A percentile compares a stretch with the other conserved stretches of the same genome.
These are phyloP conservation scores for Sebastes schlegelii DNA, from an alignment of 2,113 vertebrate genomes.

Conservation along the genomic window DNA sequence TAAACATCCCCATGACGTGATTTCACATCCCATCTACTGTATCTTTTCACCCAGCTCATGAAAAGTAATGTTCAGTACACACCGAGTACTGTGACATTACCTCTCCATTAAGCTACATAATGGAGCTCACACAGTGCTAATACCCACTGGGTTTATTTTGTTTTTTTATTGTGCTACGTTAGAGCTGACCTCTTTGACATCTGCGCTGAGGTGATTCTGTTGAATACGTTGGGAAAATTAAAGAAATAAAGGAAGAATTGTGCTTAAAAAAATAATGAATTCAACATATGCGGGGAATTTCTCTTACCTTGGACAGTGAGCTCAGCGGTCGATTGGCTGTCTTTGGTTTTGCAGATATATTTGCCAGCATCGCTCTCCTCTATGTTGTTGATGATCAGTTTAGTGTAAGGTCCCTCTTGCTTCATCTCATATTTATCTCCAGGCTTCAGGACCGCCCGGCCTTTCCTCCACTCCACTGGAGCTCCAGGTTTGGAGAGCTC, in stretches of 20 bases:
- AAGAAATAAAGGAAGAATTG: not conserved
- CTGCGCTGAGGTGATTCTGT: slow-evolving; percentile 65
- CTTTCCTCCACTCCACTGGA: slow-evolving; percentile 82
- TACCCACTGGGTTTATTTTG: slow-evolving; percentile 22
- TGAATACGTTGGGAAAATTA: slow-evolving; percentile 39
- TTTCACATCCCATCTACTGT: not conserved
- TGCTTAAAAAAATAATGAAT: not conserved
- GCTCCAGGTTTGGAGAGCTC: slow-evolving; percentile 82
- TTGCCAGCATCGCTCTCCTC: slow-evolving; percentile 84
- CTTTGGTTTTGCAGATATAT: slow-evolving; percentile 77
- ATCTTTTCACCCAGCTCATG: slow-evolving; percentile 18
- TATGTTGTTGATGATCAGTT: slow-evolving; percentile 72
- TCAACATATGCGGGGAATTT: not conserved
- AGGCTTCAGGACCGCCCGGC: slow-evolving; percentile 78
- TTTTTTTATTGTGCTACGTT: slow-evolving; percentile 21
- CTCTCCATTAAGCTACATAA: slow-evolving; percentile 21
- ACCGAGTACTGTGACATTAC: slow-evolving; percentile 43
- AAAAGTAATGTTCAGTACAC: slow-evolving; percentile 31
- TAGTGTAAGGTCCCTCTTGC: slow-evolving; percentile 76
- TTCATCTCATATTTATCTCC: slow-evolving; percentile 84
- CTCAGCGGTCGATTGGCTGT: slow-evolving; percentile 79
- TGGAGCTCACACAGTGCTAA: slow-evolving; percentile 43
- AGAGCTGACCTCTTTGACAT: slow-evolving; percentile 69
- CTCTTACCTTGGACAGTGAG: slow-evolving; percentile 78
- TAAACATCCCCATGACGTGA: not conserved